Conservation (phyloP, 2,797 vertebrate species). For the Gallinago solitaria region DNA sequence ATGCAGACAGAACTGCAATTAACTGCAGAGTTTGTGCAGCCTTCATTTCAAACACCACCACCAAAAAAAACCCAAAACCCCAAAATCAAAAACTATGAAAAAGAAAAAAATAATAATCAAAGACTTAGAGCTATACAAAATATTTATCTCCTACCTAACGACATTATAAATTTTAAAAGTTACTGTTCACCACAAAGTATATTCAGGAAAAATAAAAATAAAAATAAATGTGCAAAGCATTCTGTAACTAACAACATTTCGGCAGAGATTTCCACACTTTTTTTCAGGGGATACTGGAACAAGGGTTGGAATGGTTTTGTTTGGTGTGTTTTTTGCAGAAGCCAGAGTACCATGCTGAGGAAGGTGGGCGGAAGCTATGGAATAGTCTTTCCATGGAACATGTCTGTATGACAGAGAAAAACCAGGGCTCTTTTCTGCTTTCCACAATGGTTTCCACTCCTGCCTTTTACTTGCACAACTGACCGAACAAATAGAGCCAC, state of each 20-base stretch:
- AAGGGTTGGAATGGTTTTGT: background rate
- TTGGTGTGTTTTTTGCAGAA: background rate
- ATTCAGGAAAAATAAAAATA: background rate
- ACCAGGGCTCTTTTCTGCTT: background rate
- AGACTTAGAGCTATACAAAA: background rate
- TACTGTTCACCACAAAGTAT: background rate
- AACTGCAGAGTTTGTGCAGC: background rate
- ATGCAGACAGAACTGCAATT: background rate
- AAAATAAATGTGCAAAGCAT: background rate
- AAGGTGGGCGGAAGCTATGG: background rate
- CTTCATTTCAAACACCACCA: background rate
- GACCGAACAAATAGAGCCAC: background rate
- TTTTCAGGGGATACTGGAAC: background rate
- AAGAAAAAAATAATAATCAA: background rate
- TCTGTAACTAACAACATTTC: background rate
- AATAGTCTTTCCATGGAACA: background rate
- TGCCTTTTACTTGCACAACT: background rate
- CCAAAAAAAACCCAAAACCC: fast-evolving
- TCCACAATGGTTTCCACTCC: background rate
- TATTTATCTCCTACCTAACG: background rate
- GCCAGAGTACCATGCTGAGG: background rate
- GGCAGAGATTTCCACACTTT: background rate
- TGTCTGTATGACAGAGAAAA: background rate
- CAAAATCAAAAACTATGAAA: background rate
- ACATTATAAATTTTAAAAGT: background rate